Evolutionary conservation across 1,140 invertebrate species (phyloP), one percentile per base, ranked within the genome.

Genomic region (Sarcophaga peregrina): DNA sequence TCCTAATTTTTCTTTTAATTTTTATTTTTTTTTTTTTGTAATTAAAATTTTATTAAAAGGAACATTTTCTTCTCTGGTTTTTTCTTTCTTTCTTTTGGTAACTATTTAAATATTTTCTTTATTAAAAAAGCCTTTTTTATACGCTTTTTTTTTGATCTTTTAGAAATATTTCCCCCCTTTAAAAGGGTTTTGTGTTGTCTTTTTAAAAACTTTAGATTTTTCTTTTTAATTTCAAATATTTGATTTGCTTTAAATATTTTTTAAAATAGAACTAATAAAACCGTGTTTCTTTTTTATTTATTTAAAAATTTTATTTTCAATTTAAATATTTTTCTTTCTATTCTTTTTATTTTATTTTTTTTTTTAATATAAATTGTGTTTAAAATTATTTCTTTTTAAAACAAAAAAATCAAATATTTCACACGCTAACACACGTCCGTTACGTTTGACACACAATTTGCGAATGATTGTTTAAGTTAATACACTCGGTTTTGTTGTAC

Each of bases 391-490:
- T 37, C n/a, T n/a, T 37, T 37, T 37, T 37, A 37, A 37, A 37
- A 37, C 25, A 37, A 37, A 37, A 37, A 37, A 37, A 37, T 37
- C 25, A 37, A 37, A 37, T 37, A 37, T 20, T 45, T n/a, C 74
- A 62, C 75, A 50, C 83, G 83, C 80, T 52, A 50, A 83, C 86
- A 73, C 84, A 87, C 84, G 89, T 89, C 89, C 88, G 89, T 82
- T 87, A 83, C 84, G 86, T 85, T 87, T 87, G 89, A 90, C 87
- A 87, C 87, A 87, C 86, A 86, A 90, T 89, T 90, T 89, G 87
- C 87, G 89, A 90, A 88, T 90, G 89, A 90, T 37, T 37, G 25
- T 37, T 37, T 37, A 37, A 37, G 25, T 37, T 37, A 37, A 37
- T 37, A 37, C 25, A 37, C 25, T 37, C 25, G 25, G 25, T 37